These are phyloP conservation scores for Falco naumanni DNA, from an alignment of 2,797 vertebrate genomes.

Conservation along the genomic window DNA sequence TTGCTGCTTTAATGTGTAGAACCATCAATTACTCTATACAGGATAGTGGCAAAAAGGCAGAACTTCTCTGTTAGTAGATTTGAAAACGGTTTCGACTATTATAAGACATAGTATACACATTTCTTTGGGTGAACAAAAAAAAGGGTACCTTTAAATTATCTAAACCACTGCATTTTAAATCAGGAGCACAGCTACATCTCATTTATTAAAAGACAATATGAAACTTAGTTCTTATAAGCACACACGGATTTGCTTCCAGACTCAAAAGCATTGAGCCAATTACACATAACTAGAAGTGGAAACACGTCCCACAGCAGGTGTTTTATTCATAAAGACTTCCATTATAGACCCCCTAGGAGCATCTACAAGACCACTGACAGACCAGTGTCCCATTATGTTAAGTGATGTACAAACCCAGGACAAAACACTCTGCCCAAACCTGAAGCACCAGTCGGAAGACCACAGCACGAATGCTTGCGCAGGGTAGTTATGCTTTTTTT, in stretches of 20 bases:
- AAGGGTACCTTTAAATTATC: not conserved
- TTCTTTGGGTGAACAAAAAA: not conserved
- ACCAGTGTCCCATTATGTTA: fast-evolving
- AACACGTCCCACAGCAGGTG: not conserved
- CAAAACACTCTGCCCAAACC: not conserved
- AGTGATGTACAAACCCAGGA: not conserved
- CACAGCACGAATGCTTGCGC: not conserved
- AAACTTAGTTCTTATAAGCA: not conserved
- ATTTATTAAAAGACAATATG: not conserved
- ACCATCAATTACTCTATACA: not conserved
- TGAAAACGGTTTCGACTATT: not conserved
- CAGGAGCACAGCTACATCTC: not conserved
- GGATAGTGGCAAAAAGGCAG: not conserved
- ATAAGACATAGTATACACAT: not conserved
- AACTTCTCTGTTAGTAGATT: not conserved
- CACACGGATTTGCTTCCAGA: not conserved
- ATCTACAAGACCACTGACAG: not conserved
- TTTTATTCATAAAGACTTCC: not conserved
- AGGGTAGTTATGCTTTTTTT: not conserved
- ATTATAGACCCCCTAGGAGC: not conserved
- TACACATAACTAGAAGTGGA: not conserved
- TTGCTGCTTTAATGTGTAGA: not conserved
- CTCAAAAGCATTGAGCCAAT: not conserved
- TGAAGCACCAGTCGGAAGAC: not conserved
- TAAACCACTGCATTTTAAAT: not conserved